phyloP scores from a whole-genome alignment of 2,113 vertebrate genomes.

The Sceloporus undulatus region DNA sequence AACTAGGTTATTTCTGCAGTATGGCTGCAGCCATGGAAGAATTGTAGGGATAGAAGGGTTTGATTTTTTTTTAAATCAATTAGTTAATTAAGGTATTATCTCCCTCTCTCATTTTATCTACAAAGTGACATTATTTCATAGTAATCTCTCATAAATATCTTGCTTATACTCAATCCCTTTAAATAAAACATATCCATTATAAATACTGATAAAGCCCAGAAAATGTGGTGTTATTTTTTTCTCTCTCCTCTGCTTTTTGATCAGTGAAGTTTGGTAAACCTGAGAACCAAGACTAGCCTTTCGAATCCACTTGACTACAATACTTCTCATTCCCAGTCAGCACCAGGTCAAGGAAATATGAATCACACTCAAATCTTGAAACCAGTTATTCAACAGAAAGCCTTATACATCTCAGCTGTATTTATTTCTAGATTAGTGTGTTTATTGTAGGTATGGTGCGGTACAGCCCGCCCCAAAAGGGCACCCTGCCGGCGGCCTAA shows the following conservation, averaged over 20 bases:
- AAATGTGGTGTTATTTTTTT: neutral
- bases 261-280: neutral
- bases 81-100: neutral
- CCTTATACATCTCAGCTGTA: neutral
- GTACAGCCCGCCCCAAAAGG: no score
- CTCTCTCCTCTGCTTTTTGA: neutral
- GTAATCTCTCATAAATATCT: neutral
- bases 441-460: neutral
- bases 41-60: no score
- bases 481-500: no score
- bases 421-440: neutral
- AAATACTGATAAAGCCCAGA: neutral
- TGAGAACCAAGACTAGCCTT: slow-evolving; percentile 7
- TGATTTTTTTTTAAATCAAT: neutral
- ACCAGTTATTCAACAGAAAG: neutral
- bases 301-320: neutral
- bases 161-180: slow-evolving; percentile 33
- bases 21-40: slow-evolving; percentile 2
- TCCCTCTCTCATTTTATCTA: no score
- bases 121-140: neutral
- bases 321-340: neutral
- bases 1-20: no score
- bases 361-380: neutral
- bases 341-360: neutral
- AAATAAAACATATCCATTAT: slow-evolving; percentile 31